A percentile compares a stretch with the other conserved stretches of the same genome.
Conservation (phyloP, 1,140 invertebrate genomes). For the Solenopsis invicta region DNA sequence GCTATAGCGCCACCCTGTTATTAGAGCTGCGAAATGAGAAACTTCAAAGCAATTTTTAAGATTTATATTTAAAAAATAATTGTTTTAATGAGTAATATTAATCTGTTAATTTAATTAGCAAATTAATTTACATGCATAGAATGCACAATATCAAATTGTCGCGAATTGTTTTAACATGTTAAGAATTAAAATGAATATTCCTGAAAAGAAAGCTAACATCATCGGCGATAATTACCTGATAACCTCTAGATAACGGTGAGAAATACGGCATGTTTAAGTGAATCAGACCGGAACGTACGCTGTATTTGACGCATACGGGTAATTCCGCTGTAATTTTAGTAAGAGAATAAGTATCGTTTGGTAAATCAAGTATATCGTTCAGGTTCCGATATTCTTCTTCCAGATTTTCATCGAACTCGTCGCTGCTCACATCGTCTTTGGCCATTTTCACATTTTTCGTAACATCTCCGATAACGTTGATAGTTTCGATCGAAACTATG, state of each 20-base stretch:
- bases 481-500: constrained; percentile 72
- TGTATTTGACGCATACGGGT: constrained; percentile 77
- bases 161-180: background rate
- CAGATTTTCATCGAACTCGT: constrained; percentile 79
- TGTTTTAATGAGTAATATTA: constrained; percentile 19
- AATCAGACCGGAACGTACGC: constrained; percentile 78
- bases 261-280: constrained; percentile 81
- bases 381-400: constrained; percentile 78
- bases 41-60: background rate
- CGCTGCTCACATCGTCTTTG: constrained; percentile 72
- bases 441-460: constrained; percentile 50
- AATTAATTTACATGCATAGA: background rate
- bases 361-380: constrained; percentile 75
- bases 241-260: constrained; percentile 82
- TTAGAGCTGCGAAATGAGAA: constrained; percentile 33
- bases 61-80: constrained; percentile 7
- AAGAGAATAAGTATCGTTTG: constrained; percentile 80
- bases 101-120: constrained; percentile 9
- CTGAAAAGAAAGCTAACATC: background rate
- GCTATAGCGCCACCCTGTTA: constrained; percentile 80
- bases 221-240: constrained; percentile 79
- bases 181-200: background rate
- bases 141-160: background rate
- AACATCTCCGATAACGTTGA: constrained; percentile 66
- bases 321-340: constrained; percentile 79